These are phyloP conservation scores for Trissonchulus latispiculum DNA, from an alignment of 2,888 invertebrate species.

Conservation along the genomic window DNA sequence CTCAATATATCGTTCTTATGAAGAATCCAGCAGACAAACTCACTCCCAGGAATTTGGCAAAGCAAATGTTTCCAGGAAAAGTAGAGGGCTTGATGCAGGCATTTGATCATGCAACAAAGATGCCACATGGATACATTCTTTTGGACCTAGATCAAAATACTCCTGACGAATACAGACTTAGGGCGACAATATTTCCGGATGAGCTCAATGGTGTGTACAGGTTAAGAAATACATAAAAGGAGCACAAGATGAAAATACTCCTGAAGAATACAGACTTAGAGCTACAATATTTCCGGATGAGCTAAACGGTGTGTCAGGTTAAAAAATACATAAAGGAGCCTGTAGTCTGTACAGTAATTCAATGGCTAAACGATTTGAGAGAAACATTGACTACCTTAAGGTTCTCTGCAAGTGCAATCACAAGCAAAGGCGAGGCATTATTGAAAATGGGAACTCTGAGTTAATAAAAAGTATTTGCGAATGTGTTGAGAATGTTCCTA, in stretches of 20 bases:
- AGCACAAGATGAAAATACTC: background rate
- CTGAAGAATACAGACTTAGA: too few species aligned
- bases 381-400: too few species aligned
- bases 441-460: background rate
- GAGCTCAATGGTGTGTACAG: background rate
- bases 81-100: background rate
- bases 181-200: background rate
- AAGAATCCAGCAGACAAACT: constrained; percentile 5
- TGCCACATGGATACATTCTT: background rate
- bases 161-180: background rate
- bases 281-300: too few species aligned
- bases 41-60: background rate
- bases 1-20: constrained; percentile 8
- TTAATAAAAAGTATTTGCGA: constrained; percentile 6
- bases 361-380: background rate
- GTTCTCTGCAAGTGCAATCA: background rate
- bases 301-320: too few species aligned
- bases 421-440: background rate
- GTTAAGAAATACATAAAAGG: background rate
- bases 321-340: too few species aligned
- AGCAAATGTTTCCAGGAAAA: background rate
- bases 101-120: background rate
- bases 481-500: background rate
- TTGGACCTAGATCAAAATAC: constrained; percentile 1
- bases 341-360: too few species aligned